Evolutionary conservation across 2,797 vertebrate species (phyloP).

Genomic region (Limnodromus scolopaceus): DNA sequence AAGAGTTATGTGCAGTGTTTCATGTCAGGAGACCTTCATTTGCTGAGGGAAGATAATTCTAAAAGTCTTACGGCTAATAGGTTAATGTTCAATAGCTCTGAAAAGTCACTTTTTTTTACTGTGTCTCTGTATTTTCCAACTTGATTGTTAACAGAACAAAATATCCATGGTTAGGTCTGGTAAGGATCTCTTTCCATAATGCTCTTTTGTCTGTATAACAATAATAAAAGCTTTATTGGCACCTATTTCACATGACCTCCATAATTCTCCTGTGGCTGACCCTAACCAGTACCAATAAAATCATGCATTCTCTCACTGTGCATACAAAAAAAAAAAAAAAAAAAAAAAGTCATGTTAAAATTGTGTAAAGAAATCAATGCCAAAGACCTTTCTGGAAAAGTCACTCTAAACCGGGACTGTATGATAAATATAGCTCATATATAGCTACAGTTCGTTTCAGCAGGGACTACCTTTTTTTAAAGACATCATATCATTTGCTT

Average conservation of each 20-base stretch:
- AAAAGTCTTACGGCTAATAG: neutral
- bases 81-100: neutral
- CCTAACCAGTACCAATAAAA: conserved; percentile 67
- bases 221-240: conserved; percentile 73
- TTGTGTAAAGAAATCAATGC: neutral
- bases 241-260: conserved; percentile 67
- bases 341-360: neutral
- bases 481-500: neutral
- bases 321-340: neutral
- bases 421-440: neutral
- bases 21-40: neutral
- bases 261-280: conserved; percentile 65
- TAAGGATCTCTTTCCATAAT: conserved; percentile 64
- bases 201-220: conserved; percentile 66
- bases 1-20: neutral
- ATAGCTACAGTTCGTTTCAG: neutral
- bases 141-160: conserved; percentile 56
- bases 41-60: neutral
- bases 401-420: neutral
- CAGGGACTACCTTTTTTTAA: neutral
- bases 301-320: conserved; percentile 31
- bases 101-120: neutral
- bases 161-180: conserved; percentile 37
- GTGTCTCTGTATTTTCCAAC: neutral
- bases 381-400: neutral